phyloP scores from a whole-genome alignment of 1,140 invertebrate species.

The Macrobrachium nipponense region DNA sequence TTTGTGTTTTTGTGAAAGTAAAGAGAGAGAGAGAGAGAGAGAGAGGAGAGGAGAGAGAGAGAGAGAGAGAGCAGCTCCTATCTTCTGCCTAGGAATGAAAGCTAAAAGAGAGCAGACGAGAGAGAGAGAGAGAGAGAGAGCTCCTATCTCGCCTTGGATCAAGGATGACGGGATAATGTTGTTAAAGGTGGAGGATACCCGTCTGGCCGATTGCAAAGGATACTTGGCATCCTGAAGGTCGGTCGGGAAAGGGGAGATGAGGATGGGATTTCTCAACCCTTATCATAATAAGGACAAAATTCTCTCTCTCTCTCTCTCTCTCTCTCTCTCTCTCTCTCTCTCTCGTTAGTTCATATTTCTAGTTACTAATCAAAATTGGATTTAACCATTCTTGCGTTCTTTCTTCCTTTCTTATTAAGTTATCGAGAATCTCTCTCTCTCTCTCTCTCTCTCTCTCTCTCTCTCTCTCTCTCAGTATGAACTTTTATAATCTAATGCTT shows the following conservation, averaged over 20 bases:
- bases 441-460: not conserved
- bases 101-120: not conserved
- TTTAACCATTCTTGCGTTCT: not conserved
- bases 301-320: not conserved
- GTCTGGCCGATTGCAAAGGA: not conserved
- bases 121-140: not conserved
- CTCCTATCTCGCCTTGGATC: not conserved
- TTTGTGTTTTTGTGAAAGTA: not conserved
- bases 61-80: not conserved
- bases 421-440: not conserved
- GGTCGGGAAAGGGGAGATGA: not conserved
- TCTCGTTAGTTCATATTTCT: not conserved
- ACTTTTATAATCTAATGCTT: no score
- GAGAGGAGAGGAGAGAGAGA: conserved; percentile 9
- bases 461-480: conserved; percentile 4
- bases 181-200: not conserved
- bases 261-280: not conserved
- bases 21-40: conserved; percentile 12
- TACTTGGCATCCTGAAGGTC: not conserved
- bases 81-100: no score
- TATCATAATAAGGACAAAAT: not conserved
- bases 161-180: not conserved
- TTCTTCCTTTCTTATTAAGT: not conserved
- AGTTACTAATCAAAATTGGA: not conserved
- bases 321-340: not conserved